Evolutionary conservation across 2,888 invertebrate species (phyloP), one percentile per base, ranked within the genome.

Genomic region (Chelonus formosanus): DNA sequence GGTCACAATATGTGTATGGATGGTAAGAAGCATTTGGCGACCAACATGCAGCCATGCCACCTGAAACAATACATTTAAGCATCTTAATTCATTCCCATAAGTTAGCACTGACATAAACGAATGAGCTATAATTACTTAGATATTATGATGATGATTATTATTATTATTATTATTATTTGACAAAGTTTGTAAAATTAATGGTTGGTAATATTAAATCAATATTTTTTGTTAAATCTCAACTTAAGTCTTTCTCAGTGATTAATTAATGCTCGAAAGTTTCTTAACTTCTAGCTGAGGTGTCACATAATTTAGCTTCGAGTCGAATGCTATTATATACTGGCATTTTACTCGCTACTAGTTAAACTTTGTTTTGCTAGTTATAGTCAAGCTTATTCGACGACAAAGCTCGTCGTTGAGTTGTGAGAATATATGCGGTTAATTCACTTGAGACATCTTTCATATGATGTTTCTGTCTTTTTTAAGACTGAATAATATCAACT

Each of bases 41-140:
- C 96, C 95, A 80, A 96, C 95, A 86, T 96, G 95, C 78, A 96
- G 92, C 96, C 96, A 96, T 70, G 96, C 96, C 78, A 96, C 95
- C 96, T 96, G 85, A 45, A 71, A 64, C 50, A 67, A 59, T 66
- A 65, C 65, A 40, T 40, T 40, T 40, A 40, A 40, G 3, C 40
- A 40, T 40, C 40, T 40, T 6, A 40, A 6, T 5, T 1, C 40
- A 40, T 40, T 4, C 6, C 6, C 5, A 40, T 40, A 6, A 40
- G 40, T 40, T 40, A 40, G 1, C 40, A 40, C 20, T 5, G 40
- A 40, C 40, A 40, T 40, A 4, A 40, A 40, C 40, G 40, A 40
- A 6, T 40, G 40, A 40, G 40, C 6, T 40, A 40, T 40, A 40
- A 40, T 40, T 40, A 40, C 40, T 40, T 40, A 40, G 40, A 20